A percentile compares a stretch with the other conserved stretches of the same genome.
phyloP scores from a whole-genome alignment of 2,888 invertebrate species.

The Lasioglossum pauxillum region DNA sequence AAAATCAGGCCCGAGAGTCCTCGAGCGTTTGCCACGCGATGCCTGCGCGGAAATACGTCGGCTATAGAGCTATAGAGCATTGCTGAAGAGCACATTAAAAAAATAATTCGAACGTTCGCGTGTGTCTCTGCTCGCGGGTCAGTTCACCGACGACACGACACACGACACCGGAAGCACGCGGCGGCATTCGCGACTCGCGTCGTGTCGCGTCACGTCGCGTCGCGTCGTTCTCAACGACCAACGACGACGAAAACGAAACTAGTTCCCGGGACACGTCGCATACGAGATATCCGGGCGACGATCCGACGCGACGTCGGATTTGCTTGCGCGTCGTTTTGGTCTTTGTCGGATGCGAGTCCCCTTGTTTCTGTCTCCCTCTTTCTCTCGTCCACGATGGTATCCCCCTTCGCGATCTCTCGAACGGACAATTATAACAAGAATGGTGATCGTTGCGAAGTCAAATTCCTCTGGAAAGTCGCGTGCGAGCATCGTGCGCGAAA shows the following conservation, averaged over 20 bases:
- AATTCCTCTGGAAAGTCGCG: background rate
- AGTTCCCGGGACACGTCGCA: conserved; percentile 15
- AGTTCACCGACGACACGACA: conserved; percentile 37
- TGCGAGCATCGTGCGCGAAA: background rate
- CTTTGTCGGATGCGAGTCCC: background rate
- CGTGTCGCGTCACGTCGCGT: background rate
- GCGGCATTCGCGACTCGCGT: conserved; percentile 7
- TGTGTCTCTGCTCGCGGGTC: conserved; percentile 28
- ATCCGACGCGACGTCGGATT: background rate
- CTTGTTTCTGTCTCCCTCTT: background rate
- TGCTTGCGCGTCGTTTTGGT: background rate
- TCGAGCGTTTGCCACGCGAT: conserved; percentile 33
- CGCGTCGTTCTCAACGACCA: conserved; percentile 20
- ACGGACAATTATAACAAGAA: conserved; percentile 8
- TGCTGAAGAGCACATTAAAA: conserved; percentile 61
- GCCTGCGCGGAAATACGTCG: conserved; percentile 13
- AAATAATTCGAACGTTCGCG: conserved; percentile 61
- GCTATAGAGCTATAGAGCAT: conserved; percentile 38
- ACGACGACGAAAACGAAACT: conserved; percentile 40
- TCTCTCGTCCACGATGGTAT: background rate
- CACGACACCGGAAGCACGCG: conserved; percentile 52
- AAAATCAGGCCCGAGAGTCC: conserved; percentile 35
- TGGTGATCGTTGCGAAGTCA: background rate
- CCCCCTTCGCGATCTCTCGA: background rate
- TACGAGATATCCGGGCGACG: conserved; percentile 40